These are phyloP conservation scores for Oriolus oriolus DNA, from an alignment of 2,113 vertebrate species.

Conservation along the genomic window DNA sequence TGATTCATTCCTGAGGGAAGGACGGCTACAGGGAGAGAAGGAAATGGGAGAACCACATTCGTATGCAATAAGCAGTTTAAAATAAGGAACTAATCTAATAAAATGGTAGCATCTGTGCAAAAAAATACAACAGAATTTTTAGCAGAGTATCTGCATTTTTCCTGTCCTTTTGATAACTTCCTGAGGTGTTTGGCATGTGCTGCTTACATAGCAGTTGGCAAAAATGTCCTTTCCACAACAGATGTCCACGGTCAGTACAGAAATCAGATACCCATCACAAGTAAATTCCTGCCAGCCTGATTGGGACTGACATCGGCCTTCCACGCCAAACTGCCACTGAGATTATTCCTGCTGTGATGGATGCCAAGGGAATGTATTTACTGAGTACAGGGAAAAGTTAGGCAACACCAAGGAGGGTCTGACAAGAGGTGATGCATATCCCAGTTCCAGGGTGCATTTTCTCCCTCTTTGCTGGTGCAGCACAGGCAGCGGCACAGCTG, in stretches of 20 bases:
- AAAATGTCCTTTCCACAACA: not conserved
- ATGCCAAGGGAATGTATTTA: not conserved
- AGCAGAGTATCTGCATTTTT: conserved; percentile 6
- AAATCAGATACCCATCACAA: not conserved
- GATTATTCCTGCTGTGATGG: not conserved
- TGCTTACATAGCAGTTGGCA: not conserved
- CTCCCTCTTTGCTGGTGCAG: not conserved
- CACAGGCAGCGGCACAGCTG: not conserved
- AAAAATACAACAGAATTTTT: not conserved
- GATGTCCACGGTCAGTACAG: not conserved
- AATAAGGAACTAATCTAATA: conserved; percentile 26
- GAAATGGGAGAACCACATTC: conserved; percentile 1
- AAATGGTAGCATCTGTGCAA: conserved; percentile 23
- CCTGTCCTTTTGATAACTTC: not conserved
- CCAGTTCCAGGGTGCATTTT: not conserved
- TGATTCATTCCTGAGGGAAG: conserved; percentile 2
- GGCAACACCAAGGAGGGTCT: not conserved
- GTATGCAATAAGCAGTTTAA: not conserved
- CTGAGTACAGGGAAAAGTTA: not conserved
- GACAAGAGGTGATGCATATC: not conserved
- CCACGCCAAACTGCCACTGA: not conserved
- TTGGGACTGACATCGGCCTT: not conserved
- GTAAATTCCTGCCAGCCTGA: not conserved
- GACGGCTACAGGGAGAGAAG: not conserved
- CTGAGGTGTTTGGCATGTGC: not conserved